phyloP scores from a whole-genome alignment of 2,113 vertebrate genomes.

The Tragelaphus strepsiceros region DNA sequence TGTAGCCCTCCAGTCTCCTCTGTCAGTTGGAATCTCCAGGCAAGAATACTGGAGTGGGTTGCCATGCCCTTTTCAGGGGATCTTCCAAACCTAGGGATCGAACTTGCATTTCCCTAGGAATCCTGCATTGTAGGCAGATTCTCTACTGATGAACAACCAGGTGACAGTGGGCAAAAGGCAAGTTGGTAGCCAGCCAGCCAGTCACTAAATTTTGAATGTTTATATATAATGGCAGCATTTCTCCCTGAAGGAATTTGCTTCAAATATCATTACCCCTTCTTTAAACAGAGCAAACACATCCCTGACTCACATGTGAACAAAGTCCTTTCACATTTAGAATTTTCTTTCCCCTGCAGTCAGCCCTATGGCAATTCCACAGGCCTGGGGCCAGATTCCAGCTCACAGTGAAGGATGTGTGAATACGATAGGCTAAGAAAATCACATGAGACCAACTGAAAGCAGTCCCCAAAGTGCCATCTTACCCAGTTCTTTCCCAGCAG shows the following conservation, averaged over 20 bases:
- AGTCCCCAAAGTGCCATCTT: neutral
- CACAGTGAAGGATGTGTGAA: slow-evolving; percentile 38
- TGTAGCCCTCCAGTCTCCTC: neutral
- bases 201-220: slow-evolving; percentile 35
- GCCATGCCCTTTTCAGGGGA: neutral
- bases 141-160: neutral
- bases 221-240: slow-evolving; percentile 43
- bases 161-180: neutral
- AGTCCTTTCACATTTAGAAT: slow-evolving; percentile 59
- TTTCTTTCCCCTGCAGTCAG: slow-evolving; percentile 45
- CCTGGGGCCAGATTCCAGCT: slow-evolving; percentile 31
- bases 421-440: slow-evolving; percentile 40
- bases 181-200: neutral
- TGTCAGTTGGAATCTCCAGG: neutral
- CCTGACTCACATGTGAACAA: slow-evolving; percentile 54
- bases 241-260: slow-evolving; percentile 49
- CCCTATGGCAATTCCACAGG: slow-evolving; percentile 29
- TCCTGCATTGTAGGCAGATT: neutral
- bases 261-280: slow-evolving; percentile 52
- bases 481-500: neutral
- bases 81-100: neutral
- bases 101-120: neutral
- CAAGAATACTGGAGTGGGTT: neutral
- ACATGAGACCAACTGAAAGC: slow-evolving; percentile 6
- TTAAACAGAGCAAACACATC: slow-evolving; percentile 53